Evolutionary conservation across 2,888 invertebrate genomes (phyloP).

Genomic region (Apoda limacodes): DNA sequence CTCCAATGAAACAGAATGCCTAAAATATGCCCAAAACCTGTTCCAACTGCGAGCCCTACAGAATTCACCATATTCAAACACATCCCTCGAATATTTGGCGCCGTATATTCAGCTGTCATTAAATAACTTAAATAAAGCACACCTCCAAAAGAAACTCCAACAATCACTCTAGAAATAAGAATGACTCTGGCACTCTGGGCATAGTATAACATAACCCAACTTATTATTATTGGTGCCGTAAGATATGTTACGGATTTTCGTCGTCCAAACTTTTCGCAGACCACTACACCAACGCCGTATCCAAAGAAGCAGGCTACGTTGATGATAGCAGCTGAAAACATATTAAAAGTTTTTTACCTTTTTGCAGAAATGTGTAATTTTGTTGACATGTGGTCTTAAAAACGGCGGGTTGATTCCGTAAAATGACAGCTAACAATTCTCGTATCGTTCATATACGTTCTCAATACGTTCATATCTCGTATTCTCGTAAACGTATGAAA

Average conservation of each 20-base stretch:
- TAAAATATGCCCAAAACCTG: constrained; percentile 16
- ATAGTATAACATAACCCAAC: constrained; percentile 17
- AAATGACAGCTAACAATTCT: no score
- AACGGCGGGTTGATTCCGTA: no score
- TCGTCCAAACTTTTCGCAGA: constrained; percentile 16
- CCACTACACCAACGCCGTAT: constrained; percentile 9
- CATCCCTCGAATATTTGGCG: constrained; percentile 12
- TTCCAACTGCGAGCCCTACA: constrained; percentile 15
- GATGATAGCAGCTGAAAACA: constrained; percentile 18
- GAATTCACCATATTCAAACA: constrained; percentile 10
- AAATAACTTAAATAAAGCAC: constrained; percentile 9
- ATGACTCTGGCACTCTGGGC: constrained; percentile 9
- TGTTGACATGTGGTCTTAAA: no score
- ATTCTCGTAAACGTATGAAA: no score
- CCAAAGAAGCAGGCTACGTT: constrained; percentile 16
- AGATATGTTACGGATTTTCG: constrained; percentile 9
- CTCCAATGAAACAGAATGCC: constrained; percentile 19
- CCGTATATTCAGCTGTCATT: constrained; percentile 12
- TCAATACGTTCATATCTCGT: no score
- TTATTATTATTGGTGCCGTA: constrained; percentile 11
- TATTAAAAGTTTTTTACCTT: no score
- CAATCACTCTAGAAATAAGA: constrained; percentile 13
- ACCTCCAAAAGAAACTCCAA: constrained; percentile 19
- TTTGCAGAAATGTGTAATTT: no score
- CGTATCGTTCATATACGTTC: no score